A percentile compares a stretch with the other conserved stretches of the same genome.
phyloP scores from a whole-genome alignment of 2,888 invertebrate genomes.

The Ennomos fuscantarius region DNA sequence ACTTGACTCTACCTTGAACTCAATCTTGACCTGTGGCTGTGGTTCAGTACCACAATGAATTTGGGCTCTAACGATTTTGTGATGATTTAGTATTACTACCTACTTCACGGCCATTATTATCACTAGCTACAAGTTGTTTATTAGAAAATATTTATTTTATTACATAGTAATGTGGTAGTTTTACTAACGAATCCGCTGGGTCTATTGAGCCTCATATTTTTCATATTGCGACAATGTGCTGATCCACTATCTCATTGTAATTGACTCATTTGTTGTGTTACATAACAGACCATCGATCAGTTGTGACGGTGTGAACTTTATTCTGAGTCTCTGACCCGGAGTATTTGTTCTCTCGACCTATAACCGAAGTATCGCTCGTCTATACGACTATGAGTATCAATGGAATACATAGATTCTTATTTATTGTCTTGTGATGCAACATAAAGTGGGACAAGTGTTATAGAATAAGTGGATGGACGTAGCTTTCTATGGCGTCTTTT shows the following conservation, averaged over 20 bases:
- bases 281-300: conserved; percentile 20
- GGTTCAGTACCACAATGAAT: background rate
- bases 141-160: no score
- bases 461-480: conserved; percentile 1
- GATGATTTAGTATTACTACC: no score
- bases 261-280: conserved; percentile 11
- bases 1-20: conserved; percentile 15
- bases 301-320: conserved; percentile 39
- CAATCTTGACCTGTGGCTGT: no score
- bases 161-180: no score
- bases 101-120: no score
- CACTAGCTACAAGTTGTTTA: no score
- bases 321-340: conserved; percentile 55
- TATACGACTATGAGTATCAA: conserved; percentile 4
- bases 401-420: conserved; percentile 4
- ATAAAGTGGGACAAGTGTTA: conserved; percentile 23
- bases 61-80: no score
- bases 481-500: conserved; percentile 3
- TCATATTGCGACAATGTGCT: conserved; percentile 3
- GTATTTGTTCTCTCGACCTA: conserved; percentile 37
- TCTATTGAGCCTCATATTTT: background rate
- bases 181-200: no score
- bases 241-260: conserved; percentile 2
- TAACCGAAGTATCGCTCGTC: conserved; percentile 14
- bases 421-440: conserved; percentile 23